Conservation (phyloP, 2,888 invertebrate genomes). For the Eupsilia transversa region DNA sequence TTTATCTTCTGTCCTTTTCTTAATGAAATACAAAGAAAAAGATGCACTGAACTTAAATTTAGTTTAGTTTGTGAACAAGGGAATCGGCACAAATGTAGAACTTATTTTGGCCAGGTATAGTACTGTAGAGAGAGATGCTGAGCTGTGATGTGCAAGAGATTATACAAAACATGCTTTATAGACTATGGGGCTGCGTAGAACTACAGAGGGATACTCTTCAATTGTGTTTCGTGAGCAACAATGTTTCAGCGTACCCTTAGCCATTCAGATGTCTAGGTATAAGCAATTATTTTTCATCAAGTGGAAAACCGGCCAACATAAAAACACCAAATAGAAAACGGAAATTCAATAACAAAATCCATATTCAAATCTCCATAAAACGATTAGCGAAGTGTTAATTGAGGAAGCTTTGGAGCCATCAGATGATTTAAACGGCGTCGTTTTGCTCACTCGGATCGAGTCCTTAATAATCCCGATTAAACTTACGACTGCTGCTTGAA, state of each 20-base stretch:
- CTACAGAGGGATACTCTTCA: not conserved
- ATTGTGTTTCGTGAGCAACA: not conserved
- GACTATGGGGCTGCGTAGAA: not conserved
- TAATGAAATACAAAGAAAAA: too few relatives aligned
- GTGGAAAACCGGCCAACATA: not conserved
- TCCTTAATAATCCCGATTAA: constrained; percentile 88
- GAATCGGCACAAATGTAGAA: too few relatives aligned
- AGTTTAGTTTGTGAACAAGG: too few relatives aligned
- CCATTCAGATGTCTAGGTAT: not conserved
- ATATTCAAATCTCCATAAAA: constrained; percentile 53
- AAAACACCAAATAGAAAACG: not conserved
- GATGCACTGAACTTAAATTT: too few relatives aligned
- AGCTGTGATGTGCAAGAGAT: too few relatives aligned
- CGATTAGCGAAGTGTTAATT: constrained; percentile 71
- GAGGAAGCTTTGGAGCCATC: constrained; percentile 70
- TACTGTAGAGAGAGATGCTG: too few relatives aligned
- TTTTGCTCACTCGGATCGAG: constrained; percentile 77
- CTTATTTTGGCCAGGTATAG: too few relatives aligned
- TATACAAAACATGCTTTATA: not conserved
- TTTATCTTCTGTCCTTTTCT: too few relatives aligned
- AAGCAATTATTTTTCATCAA: too few relatives aligned
- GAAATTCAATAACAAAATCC: constrained; percentile 43
- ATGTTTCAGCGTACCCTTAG: not conserved
- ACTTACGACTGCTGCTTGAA: constrained; percentile 90
- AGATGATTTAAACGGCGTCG: constrained; percentile 81